A percentile compares a stretch with the other conserved stretches of the same genome.
Conservation (phyloP, 2,113 vertebrate genomes). For the Urocitellus parryii region DNA sequence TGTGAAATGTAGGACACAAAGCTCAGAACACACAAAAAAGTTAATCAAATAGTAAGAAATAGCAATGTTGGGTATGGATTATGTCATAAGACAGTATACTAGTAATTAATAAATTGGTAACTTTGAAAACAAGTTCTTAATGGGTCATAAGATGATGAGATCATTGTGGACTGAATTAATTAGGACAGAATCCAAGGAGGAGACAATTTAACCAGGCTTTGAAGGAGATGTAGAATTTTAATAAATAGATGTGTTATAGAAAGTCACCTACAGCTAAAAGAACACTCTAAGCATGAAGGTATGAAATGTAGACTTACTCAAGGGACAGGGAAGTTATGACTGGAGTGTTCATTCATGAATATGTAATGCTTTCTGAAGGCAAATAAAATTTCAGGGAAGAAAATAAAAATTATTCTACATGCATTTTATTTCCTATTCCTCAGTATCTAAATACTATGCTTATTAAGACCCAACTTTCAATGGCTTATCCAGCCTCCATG, state of each 20-base stretch:
- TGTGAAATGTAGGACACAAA: neutral
- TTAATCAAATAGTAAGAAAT: slow-evolving; percentile 32
- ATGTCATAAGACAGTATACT: neutral
- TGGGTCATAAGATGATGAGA: neutral
- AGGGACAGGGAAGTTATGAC: neutral
- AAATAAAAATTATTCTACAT: neutral
- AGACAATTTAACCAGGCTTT: slow-evolving; percentile 34
- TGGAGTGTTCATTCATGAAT: neutral
- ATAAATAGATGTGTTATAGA: neutral
- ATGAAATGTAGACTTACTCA: neutral
- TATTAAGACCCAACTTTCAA: neutral
- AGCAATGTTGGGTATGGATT: neutral
- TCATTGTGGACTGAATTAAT: slow-evolving; percentile 24
- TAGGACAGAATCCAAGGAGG: neutral
- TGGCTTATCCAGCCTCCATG: neutral
- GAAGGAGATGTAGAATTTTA: slow-evolving; percentile 31
- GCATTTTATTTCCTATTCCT: neutral
- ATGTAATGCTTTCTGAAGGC: neutral
- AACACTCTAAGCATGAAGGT: neutral
- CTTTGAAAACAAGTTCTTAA: slow-evolving; percentile 14
- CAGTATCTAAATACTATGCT: neutral
- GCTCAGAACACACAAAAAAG: neutral
- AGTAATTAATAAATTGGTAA: slow-evolving; percentile 25
- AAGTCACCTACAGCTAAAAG: neutral
- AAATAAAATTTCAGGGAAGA: neutral